phyloP scores from a whole-genome alignment of 2,888 invertebrate genomes.

The Cheilosia soror region DNA sequence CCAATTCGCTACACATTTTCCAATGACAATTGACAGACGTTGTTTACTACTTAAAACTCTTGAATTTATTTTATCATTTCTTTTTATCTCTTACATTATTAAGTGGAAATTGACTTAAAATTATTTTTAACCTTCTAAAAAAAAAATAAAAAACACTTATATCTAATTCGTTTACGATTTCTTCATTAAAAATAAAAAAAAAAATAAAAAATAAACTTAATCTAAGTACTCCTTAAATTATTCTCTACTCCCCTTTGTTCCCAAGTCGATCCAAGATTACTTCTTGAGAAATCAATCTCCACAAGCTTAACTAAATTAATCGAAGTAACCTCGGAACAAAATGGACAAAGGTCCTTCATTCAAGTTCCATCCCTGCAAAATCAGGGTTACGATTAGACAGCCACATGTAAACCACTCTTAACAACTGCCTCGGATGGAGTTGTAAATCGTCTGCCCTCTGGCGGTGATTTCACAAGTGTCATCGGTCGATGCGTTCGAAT shows the following conservation, averaged over 20 bases:
- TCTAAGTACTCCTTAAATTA: background rate
- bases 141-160: conserved; percentile 24
- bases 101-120: too few species aligned
- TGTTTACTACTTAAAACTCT: too few species aligned
- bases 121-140: too few species aligned
- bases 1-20: too few species aligned
- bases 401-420: conserved; percentile 81
- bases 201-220: conserved; percentile 3
- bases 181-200: background rate
- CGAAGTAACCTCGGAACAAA: conserved; percentile 67
- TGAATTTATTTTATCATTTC: too few species aligned
- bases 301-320: conserved; percentile 11
- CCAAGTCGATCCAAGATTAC: conserved; percentile 68
- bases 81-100: too few species aligned
- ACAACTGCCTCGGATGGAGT: conserved; percentile 81
- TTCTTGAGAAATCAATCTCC: background rate
- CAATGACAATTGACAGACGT: too few species aligned
- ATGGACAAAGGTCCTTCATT: conserved; percentile 51
- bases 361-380: background rate
- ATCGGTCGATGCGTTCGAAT: conserved; percentile 88
- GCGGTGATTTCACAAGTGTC: conserved; percentile 60
- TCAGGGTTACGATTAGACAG: conserved; percentile 72
- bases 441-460: conserved; percentile 80
- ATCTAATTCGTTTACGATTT: background rate
- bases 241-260: conserved; percentile 48